phyloP scores from a whole-genome alignment of 2,888 invertebrate genomes.

The Drepana falcataria region DNA sequence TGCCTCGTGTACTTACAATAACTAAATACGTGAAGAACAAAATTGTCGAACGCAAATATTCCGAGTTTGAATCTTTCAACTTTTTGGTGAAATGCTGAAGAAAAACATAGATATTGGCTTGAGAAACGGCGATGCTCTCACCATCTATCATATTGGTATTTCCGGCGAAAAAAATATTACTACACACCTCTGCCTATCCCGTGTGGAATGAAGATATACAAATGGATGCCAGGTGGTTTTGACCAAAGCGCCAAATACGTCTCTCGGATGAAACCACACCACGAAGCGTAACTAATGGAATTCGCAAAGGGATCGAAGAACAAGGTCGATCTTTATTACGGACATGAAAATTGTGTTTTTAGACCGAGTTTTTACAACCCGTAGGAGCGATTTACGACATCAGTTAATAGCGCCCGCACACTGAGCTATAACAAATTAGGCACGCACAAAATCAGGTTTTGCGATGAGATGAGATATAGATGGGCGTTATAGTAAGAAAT shows the following conservation, averaged over 20 bases:
- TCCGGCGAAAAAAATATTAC: too few relatives aligned
- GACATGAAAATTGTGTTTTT: constrained; percentile 13
- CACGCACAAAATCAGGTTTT: neutral
- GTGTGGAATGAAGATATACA: too few relatives aligned
- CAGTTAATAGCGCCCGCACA: constrained; percentile 8
- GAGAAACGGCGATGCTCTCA: too few relatives aligned
- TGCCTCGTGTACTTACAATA: too few relatives aligned
- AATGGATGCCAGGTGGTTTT: neutral
- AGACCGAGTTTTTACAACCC: constrained; percentile 7
- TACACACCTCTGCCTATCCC: too few relatives aligned
- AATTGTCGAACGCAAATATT: too few relatives aligned
- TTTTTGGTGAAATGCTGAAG: too few relatives aligned
- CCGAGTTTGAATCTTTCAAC: too few relatives aligned
- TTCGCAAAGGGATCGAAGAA: constrained; percentile 28
- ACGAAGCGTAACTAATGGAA: constrained; percentile 31
- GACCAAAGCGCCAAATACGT: constrained; percentile 7
- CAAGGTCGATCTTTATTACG: constrained; percentile 36
- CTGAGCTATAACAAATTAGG: constrained; percentile 2
- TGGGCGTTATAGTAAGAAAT: neutral
- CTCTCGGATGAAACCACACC: constrained; percentile 8
- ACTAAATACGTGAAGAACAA: too few relatives aligned
- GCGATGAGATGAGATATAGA: neutral
- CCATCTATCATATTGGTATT: too few relatives aligned
- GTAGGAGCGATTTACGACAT: constrained; percentile 12
- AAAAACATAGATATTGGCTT: too few relatives aligned